These are phyloP conservation scores for Brachyptera putata DNA, from an alignment of 2,888 invertebrate genomes.

Conservation along the genomic window DNA sequence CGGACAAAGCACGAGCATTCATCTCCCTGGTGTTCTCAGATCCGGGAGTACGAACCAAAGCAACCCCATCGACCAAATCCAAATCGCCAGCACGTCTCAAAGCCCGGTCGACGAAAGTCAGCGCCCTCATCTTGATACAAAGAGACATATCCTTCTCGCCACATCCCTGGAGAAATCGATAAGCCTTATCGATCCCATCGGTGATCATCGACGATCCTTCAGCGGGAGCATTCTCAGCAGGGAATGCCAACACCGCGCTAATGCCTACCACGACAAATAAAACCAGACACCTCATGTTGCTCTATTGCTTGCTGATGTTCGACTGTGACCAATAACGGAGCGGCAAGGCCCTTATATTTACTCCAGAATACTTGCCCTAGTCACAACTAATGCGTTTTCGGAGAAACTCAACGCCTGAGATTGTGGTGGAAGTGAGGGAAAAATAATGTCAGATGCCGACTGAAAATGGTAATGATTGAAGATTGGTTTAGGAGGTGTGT, in stretches of 20 bases:
- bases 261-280: slow-evolving; percentile 41
- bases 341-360: slow-evolving; percentile 4
- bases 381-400: not conserved
- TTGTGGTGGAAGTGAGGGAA: not conserved
- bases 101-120: slow-evolving; percentile 63
- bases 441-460: slow-evolving; percentile 11
- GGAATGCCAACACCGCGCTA: slow-evolving; percentile 47
- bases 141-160: slow-evolving; percentile 61
- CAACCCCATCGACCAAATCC: slow-evolving; percentile 59
- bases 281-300: slow-evolving; percentile 26
- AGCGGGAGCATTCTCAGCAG: slow-evolving; percentile 37
- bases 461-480: slow-evolving; percentile 17
- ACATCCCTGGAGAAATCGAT: slow-evolving; percentile 67
- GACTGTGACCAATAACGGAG: not conserved
- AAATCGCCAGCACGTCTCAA: slow-evolving; percentile 51
- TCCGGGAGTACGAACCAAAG: slow-evolving; percentile 48
- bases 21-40: slow-evolving; percentile 43
- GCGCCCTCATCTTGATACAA: slow-evolving; percentile 71
- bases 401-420: slow-evolving; percentile 7
- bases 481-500: slow-evolving; percentile 13
- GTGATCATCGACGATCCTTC: slow-evolving; percentile 50
- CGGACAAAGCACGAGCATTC: slow-evolving; percentile 40
- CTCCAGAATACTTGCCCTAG: slow-evolving; percentile 2
- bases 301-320: not conserved
- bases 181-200: slow-evolving; percentile 56